These are phyloP conservation scores for Scaptomyza parva DNA, from an alignment of 2,888 invertebrate genomes.

Conservation along the genomic window DNA sequence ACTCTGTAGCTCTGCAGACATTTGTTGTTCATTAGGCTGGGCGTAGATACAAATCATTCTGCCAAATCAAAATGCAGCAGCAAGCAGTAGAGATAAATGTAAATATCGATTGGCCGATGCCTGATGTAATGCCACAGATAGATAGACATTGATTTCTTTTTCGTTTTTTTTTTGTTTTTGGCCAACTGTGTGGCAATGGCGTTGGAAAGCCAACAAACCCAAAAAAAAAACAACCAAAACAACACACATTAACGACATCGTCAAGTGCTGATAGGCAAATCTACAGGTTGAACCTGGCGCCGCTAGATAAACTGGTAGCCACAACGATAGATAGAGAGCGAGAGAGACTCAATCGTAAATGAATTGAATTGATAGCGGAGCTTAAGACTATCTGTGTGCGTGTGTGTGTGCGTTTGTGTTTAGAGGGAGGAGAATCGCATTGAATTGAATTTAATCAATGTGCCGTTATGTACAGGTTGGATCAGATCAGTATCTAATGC, in stretches of 20 bases:
- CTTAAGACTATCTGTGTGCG: neutral
- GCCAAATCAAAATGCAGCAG: conserved; percentile 49
- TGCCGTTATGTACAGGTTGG: conserved; percentile 61
- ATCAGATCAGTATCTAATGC: conserved; percentile 58
- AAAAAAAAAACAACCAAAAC: conserved; percentile 8
- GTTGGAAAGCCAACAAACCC: conserved; percentile 55
- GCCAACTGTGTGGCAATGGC: conserved; percentile 62
- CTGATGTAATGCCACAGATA: conserved; percentile 75
- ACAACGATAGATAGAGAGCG: too few relatives aligned
- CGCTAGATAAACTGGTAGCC: conserved; percentile 73
- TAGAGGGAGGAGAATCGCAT: conserved; percentile 26
- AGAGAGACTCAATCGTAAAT: conserved; percentile 52
- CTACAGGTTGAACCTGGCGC: conserved; percentile 73
- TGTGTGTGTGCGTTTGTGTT: conserved; percentile 3
- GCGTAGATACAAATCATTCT: conserved; percentile 74
- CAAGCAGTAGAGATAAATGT: conserved; percentile 33
- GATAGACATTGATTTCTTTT: conserved; percentile 45
- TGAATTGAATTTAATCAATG: conserved; percentile 69
- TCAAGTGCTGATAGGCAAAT: conserved; percentile 72
- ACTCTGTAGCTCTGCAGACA: conserved; percentile 43
- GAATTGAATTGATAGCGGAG: conserved; percentile 43
- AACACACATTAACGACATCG: conserved; percentile 38
- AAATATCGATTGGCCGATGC: conserved; percentile 57
- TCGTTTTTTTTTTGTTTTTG: conserved; percentile 17
- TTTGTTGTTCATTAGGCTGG: conserved; percentile 78